Base-by-base conservation (phyloP, 2,797 vertebrate species). In the Megaceryle alcyon region DNA sequence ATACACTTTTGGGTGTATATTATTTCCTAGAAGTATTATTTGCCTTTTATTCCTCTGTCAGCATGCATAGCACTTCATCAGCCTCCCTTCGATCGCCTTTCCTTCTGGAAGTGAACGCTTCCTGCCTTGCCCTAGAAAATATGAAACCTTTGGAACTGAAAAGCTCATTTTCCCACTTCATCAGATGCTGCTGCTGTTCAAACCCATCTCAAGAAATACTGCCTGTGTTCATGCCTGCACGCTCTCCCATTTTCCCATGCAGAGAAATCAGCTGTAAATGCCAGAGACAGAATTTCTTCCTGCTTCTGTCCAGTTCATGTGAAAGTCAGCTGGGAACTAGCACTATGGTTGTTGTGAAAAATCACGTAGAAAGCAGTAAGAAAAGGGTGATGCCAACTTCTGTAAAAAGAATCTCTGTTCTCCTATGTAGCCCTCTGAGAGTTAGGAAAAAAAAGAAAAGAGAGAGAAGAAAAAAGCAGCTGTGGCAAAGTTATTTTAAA, bases 281-380 rank as follows among this genome's bases (percentile, higher is more conserved):
- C 90, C 83, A 64, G 75, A 84, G 71, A 87, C 71, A 87, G 68
- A 92, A 86, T 82, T 91, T 95, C 93, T 95, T 97, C 87, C 95
- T 95, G 92, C 92, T 94, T 92, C 94, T 96, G 89, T 44, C 89
- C 92, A 96, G 94, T 93, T 96, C 92, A 94, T n/a, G 14, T 83
- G 94, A 95, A 97, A 96, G 77, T 97, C 96, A 97, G 94, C 92
- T 96, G 95, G 90, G 94, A 95, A 65, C 25, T 71, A 86, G 83
- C 56, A 23, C 72, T 72, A 26, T 28, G 65, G 90, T 59, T 39
- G 56, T 43, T 96, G 91, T 71, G 85, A 78, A 88, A 88, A 95
- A 94, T 92, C 96, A 96, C 93, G 90, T 96, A 96, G 90, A 93
- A 95, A 92, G 86, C 75, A 86, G 60, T 23, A 66, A 76, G 59